Base-by-base conservation (phyloP, 2,113 vertebrate genomes). In the Erythrolamprus reginae region DNA sequence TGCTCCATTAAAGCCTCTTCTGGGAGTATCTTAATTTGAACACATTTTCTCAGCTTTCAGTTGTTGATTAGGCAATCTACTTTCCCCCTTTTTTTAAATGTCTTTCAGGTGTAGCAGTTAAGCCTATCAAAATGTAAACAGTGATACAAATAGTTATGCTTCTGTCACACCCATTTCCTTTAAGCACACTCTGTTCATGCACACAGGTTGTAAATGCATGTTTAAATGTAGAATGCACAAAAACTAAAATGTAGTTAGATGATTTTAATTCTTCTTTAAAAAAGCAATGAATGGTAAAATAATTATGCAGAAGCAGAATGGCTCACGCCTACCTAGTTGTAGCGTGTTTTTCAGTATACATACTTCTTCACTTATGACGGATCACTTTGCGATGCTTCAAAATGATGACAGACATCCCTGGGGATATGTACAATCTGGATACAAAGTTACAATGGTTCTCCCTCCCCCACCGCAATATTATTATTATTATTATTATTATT, bases 1-100 rank as follows among this genome's bases (percentile, higher is more conserved):
- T 77, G 33, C 33, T 42, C 70, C 70, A 77, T 77, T 77, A 77
- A 77, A 77, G 70, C 17, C 70, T 77, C 70, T 77, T 77, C 70
- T 77, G 33, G 33, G 70, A 42, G 17, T 42, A 77, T 77, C 70
- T 77, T 42, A 96, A 96, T 61, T 0, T 53, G 93, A 94, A 92
- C 94, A 92, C 53, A 91, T 93, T 95, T 93, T 95, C 91, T 38
- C 82, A 93, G 85, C 87, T 61, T 94, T 82, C 84, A 93, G 90
- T 92, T 94, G 96, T 96, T 96, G 96, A 96, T 97, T 92, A 94
- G 93, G 45, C 91, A 83, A 93, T 94, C 95, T 95, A 95, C 94
- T 92, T 94, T 88, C 9, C 42, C 95, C 96, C 95, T 92, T 91
- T 86, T 91, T 85, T 45, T 93, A 56, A 93, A 94, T 92, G 92